phyloP scores from a whole-genome alignment of 1,140 invertebrate species.

The Drosophila trapezifrons region DNA sequence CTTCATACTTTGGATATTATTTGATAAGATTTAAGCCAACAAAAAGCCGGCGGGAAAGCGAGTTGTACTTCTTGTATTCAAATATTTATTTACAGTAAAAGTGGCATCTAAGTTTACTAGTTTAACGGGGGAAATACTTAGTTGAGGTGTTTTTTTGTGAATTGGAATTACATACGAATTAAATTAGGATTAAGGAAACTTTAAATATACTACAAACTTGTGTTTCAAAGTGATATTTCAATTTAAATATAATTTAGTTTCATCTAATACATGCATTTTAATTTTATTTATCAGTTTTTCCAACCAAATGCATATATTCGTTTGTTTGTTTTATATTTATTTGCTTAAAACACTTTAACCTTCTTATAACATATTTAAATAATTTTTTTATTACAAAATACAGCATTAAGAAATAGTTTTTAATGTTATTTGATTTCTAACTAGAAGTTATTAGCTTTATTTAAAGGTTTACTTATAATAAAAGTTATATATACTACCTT shows the following conservation, averaged over 20 bases:
- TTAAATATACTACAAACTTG: neutral
- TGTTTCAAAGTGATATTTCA: neutral
- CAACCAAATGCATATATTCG: neutral
- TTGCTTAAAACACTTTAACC: neutral
- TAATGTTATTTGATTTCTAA: too few species aligned
- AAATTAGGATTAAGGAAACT: neutral
- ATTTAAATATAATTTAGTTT: too few species aligned
- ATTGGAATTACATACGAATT: neutral
- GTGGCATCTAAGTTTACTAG: too few species aligned
- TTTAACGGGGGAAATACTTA: too few species aligned
- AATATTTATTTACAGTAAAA: neutral
- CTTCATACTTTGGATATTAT: too few species aligned
- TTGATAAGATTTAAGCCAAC: neutral
- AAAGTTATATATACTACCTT: too few species aligned
- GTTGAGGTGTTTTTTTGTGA: neutral
- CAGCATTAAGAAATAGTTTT: neutral
- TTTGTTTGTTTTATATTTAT: too few species aligned
- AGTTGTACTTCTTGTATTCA: too few species aligned
- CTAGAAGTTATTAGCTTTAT: too few species aligned
- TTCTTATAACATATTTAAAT: neutral
- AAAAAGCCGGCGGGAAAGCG: constrained; percentile 13
- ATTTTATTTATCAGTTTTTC: neutral
- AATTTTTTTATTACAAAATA: neutral
- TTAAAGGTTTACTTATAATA: neutral
- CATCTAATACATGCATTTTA: neutral